Base-by-base conservation (phyloP, 1,140 invertebrate genomes). In the Anoplolepis gracilipes region DNA sequence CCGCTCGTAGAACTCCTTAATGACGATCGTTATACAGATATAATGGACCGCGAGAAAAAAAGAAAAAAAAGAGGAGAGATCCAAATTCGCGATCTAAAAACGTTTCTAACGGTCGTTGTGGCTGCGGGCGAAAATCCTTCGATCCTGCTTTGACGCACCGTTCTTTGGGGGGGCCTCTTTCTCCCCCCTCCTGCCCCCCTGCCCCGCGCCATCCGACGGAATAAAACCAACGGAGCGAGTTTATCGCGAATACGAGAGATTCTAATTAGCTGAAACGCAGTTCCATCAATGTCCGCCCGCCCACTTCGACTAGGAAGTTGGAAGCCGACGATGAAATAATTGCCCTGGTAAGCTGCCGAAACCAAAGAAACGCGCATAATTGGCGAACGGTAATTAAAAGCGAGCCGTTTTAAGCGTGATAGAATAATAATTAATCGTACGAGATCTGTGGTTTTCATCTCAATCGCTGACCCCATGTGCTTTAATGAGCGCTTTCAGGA, bases 41-140 rank as follows among this genome's bases (percentile, higher is more conserved):
- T 85, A 85, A 87, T 77, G 85, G 85, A 72, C 28, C 11, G 42
- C n/a, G n/a, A n/a, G n/a, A n/a, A n/a, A n/a, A 53, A 76, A 64
- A 76, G 69, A 62, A 49, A 55, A 42, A 61, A 77, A 65, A 76
- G 69, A 55, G 13, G 46, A 39, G 19, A 75, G 70, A 49, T 84
- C 61, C 67, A 77, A 87, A 87, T 87, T 85, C 53, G 82, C 85
- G 64, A 85, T 85, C 64, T 70, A 46, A 77, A 85, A 85, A 42
- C n/a, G 10, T 19, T 69, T 85, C 86, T 89, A 88, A 89, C 88
- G 86, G 86, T 89, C 30, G 19, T 16, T 11, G 49, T 85, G 25
- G 82, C 88, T 88, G 64, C 72, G 65, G 84, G 88, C 88, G 16
- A 61, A 33, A 85, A 85, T 84, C n/a, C 67, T 33, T 59, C 55